Evolutionary conservation across 2,888 invertebrate species (phyloP), one percentile per base, ranked within the genome.

Genomic region (Phaedon cochleariae): DNA sequence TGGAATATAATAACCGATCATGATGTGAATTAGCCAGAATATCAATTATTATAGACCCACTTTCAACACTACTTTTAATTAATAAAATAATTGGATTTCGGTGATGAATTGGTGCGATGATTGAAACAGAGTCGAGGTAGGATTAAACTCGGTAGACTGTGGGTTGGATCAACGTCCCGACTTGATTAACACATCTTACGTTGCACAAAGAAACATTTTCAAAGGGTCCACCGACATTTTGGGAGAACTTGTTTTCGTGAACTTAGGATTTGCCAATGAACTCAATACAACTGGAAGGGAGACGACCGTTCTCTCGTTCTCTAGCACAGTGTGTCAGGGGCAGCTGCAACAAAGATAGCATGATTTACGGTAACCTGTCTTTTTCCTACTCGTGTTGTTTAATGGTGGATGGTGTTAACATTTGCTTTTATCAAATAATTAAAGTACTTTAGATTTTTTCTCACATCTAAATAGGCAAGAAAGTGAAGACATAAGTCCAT

Each of bases 111-210:
- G 70, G 64, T 66, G 45, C 60, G 71, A 60, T 72, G 75, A 76
- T 76, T 76, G 75, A 76, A 74, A 74, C 68, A 68, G 72, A 69
- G 71, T 71, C 66, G 67, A 73, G 70, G 67, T 65, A 45, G 70
- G 69, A 69, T 72, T 67, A 73, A 73, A 68, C 67, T 72, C 74
- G 61, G 73, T 74, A 74, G 74, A 73, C 68, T 62, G 66, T 65
- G 57, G 64, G 58, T 69, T 71, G 70, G n/a, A 74, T 73, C 72
- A 73, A 68, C 61, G 59, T 60, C 51, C 64, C 71, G 72, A 72
- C 71, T 72, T 74, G 70, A 74, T 74, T 69, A 74, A 63, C 60
- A 62, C 63, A 65, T 70, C 72, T 73, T 74, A 73, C 70, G 70
- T 74, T 71, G 72, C 72, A 74, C 68, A 73, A 73, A 59, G 49